These are phyloP conservation scores for Hormaphis cornu DNA, from an alignment of 1,140 invertebrate species.

Conservation along the genomic window DNA sequence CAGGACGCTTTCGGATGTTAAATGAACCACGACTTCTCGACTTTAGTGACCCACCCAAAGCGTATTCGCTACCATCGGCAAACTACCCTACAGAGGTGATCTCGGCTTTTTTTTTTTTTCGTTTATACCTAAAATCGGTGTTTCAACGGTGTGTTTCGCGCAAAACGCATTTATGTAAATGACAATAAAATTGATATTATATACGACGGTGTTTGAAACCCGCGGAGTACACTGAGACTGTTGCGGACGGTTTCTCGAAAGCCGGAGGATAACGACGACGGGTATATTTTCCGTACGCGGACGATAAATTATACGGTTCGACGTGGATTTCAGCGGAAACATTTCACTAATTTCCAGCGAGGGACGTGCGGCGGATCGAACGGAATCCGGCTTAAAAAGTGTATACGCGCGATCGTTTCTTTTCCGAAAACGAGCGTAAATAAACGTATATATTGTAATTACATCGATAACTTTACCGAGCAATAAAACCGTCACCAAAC, in stretches of 20 bases:
- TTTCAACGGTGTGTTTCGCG: no score
- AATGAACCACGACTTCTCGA: no score
- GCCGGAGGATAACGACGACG: not conserved
- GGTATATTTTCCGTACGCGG: no score
- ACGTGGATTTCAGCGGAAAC: not conserved
- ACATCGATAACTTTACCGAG: not conserved
- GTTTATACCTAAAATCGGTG: no score
- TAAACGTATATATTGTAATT: not conserved
- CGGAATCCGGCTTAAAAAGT: slow-evolving; percentile 2
- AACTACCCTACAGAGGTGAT: no score
- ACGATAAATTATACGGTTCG: slow-evolving; percentile 7
- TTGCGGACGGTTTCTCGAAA: not conserved
- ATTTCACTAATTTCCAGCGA: not conserved
- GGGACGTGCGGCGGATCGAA: not conserved
- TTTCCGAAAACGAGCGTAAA: slow-evolving; percentile 6
- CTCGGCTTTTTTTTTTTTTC: no score
- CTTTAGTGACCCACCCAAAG: no score
- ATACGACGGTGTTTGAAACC: no score
- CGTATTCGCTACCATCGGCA: no score
- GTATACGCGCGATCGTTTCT: not conserved
- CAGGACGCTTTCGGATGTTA: no score
- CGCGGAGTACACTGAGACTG: not conserved
- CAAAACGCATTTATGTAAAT: no score
- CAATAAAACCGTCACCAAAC: not conserved
- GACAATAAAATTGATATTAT: no score